A percentile compares a stretch with the other conserved stretches of the same genome.
Conservation (phyloP, 2,797 vertebrate species). For the Jordanella pulchra region DNA sequence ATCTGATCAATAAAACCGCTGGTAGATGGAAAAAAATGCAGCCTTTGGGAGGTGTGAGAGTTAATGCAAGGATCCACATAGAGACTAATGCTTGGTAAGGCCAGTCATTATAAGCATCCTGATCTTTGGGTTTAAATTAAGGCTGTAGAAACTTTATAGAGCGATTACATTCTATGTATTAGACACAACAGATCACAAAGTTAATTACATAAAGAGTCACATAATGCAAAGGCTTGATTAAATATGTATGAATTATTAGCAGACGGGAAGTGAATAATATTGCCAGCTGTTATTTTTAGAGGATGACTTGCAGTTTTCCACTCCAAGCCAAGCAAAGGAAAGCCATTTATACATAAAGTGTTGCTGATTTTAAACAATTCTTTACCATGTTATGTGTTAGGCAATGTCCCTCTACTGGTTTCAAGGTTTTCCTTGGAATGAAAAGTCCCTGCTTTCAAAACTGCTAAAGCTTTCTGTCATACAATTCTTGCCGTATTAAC, state of each 20-base stretch:
- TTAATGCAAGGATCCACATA: not conserved
- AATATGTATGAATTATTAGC: no score
- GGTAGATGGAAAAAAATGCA: not conserved
- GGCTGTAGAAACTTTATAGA: not conserved
- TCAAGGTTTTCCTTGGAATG: no score
- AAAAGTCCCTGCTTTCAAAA: no score
- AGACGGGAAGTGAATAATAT: no score
- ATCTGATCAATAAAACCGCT: constrained; percentile 1
- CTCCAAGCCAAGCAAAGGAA: not conserved
- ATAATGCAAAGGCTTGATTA: no score
- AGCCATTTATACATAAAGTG: not conserved
- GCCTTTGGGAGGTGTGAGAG: not conserved
- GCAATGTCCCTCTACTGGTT: no score
- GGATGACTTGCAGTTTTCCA: not conserved
- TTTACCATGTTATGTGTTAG: not conserved
- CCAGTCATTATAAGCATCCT: not conserved
- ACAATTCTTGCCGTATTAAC: no score
- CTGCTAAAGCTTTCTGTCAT: no score
- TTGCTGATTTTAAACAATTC: not conserved
- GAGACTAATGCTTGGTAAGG: not conserved
- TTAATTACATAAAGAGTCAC: no score
- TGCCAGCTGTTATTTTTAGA: no score
- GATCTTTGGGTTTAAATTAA: no score
- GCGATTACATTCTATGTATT: not conserved
- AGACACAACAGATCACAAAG: not conserved